Base-by-base conservation (phyloP, 2,113 vertebrate genomes). In the Prunella himalayana region DNA sequence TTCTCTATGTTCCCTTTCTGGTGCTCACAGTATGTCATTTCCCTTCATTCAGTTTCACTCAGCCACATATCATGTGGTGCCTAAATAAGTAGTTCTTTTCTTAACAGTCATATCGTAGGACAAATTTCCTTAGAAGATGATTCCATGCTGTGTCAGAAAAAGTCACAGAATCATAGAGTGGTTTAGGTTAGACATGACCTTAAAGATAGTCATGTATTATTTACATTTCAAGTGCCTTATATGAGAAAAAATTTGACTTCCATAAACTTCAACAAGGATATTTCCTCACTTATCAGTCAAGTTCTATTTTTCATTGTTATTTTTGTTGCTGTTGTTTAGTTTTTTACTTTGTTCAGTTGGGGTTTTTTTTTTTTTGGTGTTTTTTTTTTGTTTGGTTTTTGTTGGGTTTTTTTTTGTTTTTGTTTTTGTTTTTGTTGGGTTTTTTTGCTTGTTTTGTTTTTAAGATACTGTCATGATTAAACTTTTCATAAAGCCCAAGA, bases 31-130 rank as follows among this genome's bases (percentile, higher is more conserved):
- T n/a, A 35, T 39, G 24, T 22, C 4, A 25, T 78, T 91, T 85
- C 9, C 35, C 83, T 92, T 92, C 72, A 73, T 45, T 89, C 10
- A 35, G 27, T 93, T 90, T 90, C 71, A 83, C 25, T 84, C 44
- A 56, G 7, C 4, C 44, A 90, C 66, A 9, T 9, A 82, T 47
- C 53, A 30, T 11, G 7, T 13, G 42, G 12, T 77, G 35, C 44
- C 33, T 80, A 90, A 81, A 88, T 72, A 88, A 94, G 13, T 11
- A 54, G 10, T 47, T 72, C 15, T 94, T 61, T 88, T 84, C 51
- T 82, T 68, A 83, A 51, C 20, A 82, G 33, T 19, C 82, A 37
- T 47, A 50, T 2, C 61, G 11, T 22, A 72, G 41, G 35, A 59
- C 13, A 83, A 71, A 45, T 50, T 20, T 64, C 11, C 42, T 88